These are phyloP conservation scores for Hexactinellida sp. DNA, from an alignment of 37 sponge, comb jelly and placozoan species.

Conservation along the genomic window DNA sequence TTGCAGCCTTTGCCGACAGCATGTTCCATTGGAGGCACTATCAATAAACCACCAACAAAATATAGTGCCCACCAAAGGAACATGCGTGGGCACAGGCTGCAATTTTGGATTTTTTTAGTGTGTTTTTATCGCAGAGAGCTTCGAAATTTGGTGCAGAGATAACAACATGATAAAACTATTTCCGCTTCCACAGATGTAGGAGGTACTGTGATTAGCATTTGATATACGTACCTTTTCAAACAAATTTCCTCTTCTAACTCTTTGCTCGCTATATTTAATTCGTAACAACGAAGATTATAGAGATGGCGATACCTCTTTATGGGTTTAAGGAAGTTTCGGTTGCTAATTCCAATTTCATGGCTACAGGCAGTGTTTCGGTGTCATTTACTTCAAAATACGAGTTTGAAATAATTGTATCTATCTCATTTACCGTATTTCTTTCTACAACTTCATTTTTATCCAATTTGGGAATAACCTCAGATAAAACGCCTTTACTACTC, in stretches of 20 bases:
- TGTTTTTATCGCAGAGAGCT: not conserved
- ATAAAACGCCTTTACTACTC: not conserved
- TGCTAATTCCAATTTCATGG: slow-evolving; percentile 3
- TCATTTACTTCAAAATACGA: not conserved
- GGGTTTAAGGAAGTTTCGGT: not conserved
- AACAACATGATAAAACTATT: not conserved
- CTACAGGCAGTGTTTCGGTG: not conserved
- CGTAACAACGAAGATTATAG: not conserved
- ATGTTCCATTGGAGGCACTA: too few relatives aligned
- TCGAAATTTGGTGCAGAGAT: not conserved
- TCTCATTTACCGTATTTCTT: not conserved
- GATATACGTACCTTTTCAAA: slow-evolving; percentile 13
- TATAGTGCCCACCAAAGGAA: too few relatives aligned
- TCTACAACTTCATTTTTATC: not conserved
- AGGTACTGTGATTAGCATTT: slow-evolving; percentile 3
- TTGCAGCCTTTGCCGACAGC: too few relatives aligned
- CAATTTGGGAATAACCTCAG: not conserved
- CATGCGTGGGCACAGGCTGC: too few relatives aligned
- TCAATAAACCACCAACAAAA: too few relatives aligned
- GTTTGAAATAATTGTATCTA: not conserved
- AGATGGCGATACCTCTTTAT: not conserved
- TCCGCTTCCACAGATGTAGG: not conserved
- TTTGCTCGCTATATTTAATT: not conserved
- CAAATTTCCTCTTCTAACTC: not conserved
- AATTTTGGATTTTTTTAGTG: too few relatives aligned